Evolutionary conservation across 1,140 invertebrate species (phyloP).

Genomic region (Coelopa frigida): DNA sequence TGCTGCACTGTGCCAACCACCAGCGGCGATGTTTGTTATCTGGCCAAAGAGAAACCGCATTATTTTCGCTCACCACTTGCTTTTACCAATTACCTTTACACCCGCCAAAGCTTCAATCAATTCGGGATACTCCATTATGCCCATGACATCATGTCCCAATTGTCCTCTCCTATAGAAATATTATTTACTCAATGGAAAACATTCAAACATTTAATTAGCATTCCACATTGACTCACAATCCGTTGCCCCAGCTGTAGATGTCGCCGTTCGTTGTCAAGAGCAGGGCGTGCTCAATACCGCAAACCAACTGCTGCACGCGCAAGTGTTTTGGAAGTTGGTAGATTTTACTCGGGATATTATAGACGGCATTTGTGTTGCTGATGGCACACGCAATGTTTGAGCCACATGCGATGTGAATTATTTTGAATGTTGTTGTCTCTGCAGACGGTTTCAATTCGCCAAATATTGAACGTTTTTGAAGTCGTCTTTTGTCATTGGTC

Average conservation of each 20-base stretch:
- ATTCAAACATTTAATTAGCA: neutral
- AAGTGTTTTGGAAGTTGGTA: constrained; percentile 48
- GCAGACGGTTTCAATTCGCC: constrained; percentile 16
- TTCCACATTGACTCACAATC: constrained; percentile 54
- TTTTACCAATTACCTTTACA: constrained; percentile 48
- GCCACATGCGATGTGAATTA: constrained; percentile 45
- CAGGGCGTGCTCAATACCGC: constrained; percentile 74
- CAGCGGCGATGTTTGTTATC: constrained; percentile 61
- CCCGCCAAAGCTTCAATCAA: constrained; percentile 66
- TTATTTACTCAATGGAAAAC: neutral
- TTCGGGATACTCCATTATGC: constrained; percentile 54
- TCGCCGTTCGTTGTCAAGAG: constrained; percentile 62
- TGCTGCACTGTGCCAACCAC: constrained; percentile 78
- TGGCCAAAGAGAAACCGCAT: constrained; percentile 10
- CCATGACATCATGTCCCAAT: constrained; percentile 66
- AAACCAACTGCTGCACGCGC: constrained; percentile 56
- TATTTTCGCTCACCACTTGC: neutral
- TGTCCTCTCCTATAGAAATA: constrained; percentile 64
- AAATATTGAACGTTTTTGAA: constrained; percentile 26
- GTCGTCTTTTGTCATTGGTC: neutral
- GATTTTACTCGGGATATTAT: constrained; percentile 52
- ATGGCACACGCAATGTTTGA: constrained; percentile 46
- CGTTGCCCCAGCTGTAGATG: constrained; percentile 73
- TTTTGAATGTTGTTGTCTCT: constrained; percentile 14
- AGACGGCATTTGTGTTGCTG: constrained; percentile 50